phyloP scores from a whole-genome alignment of 1,140 invertebrate species.

The Paracyclopina nana region DNA sequence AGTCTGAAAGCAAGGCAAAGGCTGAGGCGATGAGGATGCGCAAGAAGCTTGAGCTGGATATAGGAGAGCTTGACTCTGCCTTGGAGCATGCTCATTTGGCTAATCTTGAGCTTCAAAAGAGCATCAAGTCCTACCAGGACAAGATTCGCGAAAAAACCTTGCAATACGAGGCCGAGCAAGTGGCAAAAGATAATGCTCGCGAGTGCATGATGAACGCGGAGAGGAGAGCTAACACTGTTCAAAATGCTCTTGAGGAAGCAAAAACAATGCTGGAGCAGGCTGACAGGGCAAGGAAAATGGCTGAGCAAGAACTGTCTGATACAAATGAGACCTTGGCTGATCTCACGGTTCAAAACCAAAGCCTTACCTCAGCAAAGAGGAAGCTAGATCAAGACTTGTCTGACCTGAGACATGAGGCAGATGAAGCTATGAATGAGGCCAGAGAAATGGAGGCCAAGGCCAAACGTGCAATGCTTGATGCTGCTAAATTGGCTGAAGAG shows the following conservation, averaged over 20 bases:
- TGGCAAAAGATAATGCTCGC: constrained; percentile 35
- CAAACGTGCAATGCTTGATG: constrained; percentile 93
- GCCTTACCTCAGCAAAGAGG: constrained; percentile 81
- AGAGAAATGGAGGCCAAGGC: constrained; percentile 86
- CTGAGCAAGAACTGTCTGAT: constrained; percentile 87
- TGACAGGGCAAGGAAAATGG: constrained; percentile 64
- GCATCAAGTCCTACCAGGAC: constrained; percentile 37
- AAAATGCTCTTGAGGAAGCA: constrained; percentile 34
- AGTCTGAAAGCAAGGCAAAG: constrained; percentile 35
- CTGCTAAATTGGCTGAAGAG: constrained; percentile 88
- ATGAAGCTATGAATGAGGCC: constrained; percentile 40
- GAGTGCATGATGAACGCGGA: constrained; percentile 41
- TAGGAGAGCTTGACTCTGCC: constrained; percentile 81
- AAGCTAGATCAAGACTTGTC: constrained; percentile 93
- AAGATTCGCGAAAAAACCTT: constrained; percentile 40
- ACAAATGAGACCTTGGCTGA: constrained; percentile 93
- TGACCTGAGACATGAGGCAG: constrained; percentile 57
- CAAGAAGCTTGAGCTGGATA: constrained; percentile 98
- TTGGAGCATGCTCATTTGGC: constrained; percentile 36
- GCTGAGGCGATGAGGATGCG: constrained; percentile 61
- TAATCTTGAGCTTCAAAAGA: constrained; percentile 37
- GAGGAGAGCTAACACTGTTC: constrained; percentile 31
- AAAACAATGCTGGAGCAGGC: constrained; percentile 33
- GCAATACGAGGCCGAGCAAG: constrained; percentile 37
- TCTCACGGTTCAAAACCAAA: constrained; percentile 71